Evolutionary conservation across 2,113 vertebrate genomes (phyloP).

Genomic region (Gambusia affinis): DNA sequence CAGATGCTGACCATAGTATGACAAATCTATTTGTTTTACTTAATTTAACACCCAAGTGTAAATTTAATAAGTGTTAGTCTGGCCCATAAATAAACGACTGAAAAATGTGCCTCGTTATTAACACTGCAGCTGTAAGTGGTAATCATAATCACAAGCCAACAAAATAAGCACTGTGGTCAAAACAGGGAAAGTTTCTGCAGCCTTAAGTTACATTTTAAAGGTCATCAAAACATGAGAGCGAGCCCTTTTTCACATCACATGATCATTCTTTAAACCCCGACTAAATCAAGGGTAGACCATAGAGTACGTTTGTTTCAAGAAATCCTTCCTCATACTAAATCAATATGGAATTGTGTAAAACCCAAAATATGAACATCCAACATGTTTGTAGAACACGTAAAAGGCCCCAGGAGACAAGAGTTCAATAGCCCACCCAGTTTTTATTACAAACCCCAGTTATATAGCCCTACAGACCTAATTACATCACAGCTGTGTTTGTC

Average conservation of each 20-base stretch:
- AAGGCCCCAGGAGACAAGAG: neutral
- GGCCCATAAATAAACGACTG: neutral
- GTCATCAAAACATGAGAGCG: neutral
- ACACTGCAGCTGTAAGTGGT: neutral
- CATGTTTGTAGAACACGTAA: neutral
- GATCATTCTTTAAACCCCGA: too few species aligned
- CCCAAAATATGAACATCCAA: neutral
- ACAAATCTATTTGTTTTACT: neutral
- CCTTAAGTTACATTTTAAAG: neutral
- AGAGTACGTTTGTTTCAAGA: neutral
- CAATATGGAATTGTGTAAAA: neutral
- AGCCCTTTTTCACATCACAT: neutral
- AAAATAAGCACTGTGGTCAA: neutral
- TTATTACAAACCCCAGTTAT: neutral
- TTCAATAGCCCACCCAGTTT: neutral
- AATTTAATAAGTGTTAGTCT: neutral
- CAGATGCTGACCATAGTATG: too few species aligned
- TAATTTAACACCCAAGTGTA: neutral
- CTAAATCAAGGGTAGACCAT: too few species aligned
- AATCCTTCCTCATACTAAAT: neutral
- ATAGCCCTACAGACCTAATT: neutral
- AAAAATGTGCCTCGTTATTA: constrained; percentile 30
- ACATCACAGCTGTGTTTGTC: neutral
- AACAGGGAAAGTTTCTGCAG: neutral
- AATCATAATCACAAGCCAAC: neutral